Percentiles rank a stretch among this genome's conserved stretches.
Evolutionary conservation across 2,797 vertebrate species (phyloP).

Genomic region (Scolopax bukidnonensis): DNA sequence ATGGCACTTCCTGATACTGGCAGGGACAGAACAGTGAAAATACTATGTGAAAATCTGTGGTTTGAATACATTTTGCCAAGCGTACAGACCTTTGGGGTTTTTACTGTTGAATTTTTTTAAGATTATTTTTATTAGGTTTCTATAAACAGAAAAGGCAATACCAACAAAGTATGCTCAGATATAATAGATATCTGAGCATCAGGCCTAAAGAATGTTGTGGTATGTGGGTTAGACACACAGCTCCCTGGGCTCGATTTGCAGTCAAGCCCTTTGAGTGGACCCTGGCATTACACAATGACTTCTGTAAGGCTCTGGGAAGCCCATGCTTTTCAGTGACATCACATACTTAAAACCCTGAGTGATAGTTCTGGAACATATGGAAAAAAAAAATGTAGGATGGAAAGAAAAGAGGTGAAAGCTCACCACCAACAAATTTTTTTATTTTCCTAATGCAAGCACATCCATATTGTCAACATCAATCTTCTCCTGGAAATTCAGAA

Average conservation of each 20-base stretch:
- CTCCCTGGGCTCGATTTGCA: background rate
- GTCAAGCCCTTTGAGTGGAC: background rate
- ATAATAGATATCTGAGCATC: background rate
- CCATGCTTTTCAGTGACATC: background rate
- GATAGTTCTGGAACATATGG: background rate
- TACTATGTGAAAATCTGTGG: background rate
- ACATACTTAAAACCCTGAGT: background rate
- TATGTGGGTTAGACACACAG: background rate
- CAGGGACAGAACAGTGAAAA: conserved; percentile 1
- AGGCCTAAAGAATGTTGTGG: background rate
- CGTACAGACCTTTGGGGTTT: background rate
- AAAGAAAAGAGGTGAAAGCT: background rate
- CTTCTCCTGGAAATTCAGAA: background rate
- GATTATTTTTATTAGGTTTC: background rate
- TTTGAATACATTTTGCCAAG: background rate
- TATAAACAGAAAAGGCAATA: conserved; percentile 10
- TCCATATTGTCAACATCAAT: background rate
- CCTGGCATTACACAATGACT: background rate
- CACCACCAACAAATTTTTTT: background rate
- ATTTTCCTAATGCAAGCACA: background rate
- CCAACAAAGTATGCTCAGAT: background rate
- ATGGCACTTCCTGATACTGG: background rate
- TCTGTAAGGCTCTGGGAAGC: background rate
- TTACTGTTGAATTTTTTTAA: background rate
- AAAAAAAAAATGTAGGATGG: background rate